A percentile compares a stretch with the other conserved stretches of the same genome.
Evolutionary conservation across 1,140 invertebrate species (phyloP).

Genomic region (Delia radicum): DNA sequence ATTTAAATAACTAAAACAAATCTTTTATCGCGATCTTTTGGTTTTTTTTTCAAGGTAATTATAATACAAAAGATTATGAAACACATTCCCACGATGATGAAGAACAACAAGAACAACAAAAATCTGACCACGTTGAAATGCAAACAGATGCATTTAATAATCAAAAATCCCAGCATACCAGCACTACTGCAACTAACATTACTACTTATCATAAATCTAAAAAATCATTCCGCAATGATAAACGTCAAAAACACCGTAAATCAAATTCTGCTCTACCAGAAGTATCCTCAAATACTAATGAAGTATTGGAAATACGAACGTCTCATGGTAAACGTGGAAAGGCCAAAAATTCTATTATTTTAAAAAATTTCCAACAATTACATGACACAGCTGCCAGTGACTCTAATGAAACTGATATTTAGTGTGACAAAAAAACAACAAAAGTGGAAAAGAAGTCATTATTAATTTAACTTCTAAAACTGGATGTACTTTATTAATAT

Average conservation of each 20-base stretch:
- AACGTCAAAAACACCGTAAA: conserved; percentile 11
- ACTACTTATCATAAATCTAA: neutral
- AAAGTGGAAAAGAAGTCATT: no score
- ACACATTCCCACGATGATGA: neutral
- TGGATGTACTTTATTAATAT: neutral
- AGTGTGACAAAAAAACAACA: neutral
- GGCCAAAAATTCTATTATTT: neutral
- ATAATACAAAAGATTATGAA: neutral
- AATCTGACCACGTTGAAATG: neutral
- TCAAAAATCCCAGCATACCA: no score
- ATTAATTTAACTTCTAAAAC: no score
- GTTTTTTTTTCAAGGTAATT: neutral
- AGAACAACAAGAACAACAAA: neutral
- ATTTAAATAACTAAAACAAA: neutral
- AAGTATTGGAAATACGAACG: neutral
- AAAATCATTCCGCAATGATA: neutral
- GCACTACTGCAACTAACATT: no score
- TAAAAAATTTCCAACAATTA: neutral
- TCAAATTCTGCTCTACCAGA: neutral
- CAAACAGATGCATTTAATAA: neutral
- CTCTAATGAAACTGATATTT: conserved; percentile 12
- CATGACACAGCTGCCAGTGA: neutral
- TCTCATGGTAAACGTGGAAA: neutral
- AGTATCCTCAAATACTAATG: neutral
- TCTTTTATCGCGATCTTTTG: no score